These are phyloP conservation scores for Xenopus laevis DNA, from an alignment of 2,113 vertebrate species.

Conservation along the genomic window DNA sequence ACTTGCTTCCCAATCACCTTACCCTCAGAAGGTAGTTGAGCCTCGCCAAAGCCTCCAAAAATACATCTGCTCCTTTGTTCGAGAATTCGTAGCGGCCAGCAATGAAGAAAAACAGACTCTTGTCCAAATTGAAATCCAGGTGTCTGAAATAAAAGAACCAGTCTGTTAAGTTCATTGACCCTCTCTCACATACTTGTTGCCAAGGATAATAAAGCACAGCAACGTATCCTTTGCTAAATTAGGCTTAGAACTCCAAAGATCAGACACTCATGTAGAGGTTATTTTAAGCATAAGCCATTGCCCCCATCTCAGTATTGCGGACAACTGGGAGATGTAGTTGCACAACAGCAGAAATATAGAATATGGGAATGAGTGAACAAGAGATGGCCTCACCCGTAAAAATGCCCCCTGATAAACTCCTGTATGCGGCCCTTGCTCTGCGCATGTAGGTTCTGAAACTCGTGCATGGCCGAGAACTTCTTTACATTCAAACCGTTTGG, in stretches of 20 bases:
- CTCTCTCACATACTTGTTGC: too few relatives aligned
- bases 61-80: conserved; percentile 95
- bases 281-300: too few relatives aligned
- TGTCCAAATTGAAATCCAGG: conserved; percentile 91
- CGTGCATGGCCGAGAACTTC: conserved; percentile 90
- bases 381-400: conserved; percentile 82
- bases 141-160: conserved; percentile 69
- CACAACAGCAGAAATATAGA: too few relatives aligned
- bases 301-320: too few relatives aligned
- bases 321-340: too few relatives aligned
- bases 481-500: conserved; percentile 90
- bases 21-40: conserved; percentile 92
- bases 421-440: conserved; percentile 89
- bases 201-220: too few relatives aligned
- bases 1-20: too few relatives aligned
- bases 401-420: conserved; percentile 88
- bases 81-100: conserved; percentile 95
- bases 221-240: too few relatives aligned
- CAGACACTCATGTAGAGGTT: too few relatives aligned
- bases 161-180: too few relatives aligned
- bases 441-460: conserved; percentile 93
- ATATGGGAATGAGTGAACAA: too few relatives aligned
- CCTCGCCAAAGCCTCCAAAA: conserved; percentile 90
- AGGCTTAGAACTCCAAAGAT: too few relatives aligned
- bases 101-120: conserved; percentile 93